phyloP scores from a whole-genome alignment of 1,140 invertebrate species.

The Drosophila pachea region DNA sequence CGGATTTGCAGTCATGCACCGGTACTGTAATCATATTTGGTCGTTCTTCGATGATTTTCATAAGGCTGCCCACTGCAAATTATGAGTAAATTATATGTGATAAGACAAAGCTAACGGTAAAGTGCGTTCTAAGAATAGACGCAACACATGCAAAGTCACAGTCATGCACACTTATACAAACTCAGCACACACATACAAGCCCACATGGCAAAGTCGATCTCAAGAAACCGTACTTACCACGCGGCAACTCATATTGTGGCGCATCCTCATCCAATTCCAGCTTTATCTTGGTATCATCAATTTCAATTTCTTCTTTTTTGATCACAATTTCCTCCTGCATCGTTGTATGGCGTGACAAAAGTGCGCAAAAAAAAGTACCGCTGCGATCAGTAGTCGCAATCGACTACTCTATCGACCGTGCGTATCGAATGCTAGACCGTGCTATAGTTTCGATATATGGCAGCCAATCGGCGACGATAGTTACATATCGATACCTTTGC shows the following conservation, averaged over 20 bases:
- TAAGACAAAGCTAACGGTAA: constrained; percentile 51
- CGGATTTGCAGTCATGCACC: constrained; percentile 40
- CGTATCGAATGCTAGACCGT: constrained; percentile 19
- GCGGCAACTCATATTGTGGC: constrained; percentile 10
- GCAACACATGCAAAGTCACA: constrained; percentile 10
- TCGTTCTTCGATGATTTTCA: constrained; percentile 49
- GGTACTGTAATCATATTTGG: constrained; percentile 51
- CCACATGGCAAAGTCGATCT: constrained; percentile 12
- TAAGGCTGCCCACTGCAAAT: constrained; percentile 22
- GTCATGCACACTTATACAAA: constrained; percentile 24
- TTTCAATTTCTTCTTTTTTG: constrained; percentile 45
- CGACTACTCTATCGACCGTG: constrained; percentile 18
- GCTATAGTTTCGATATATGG: constrained; percentile 3
- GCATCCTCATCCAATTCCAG: constrained; percentile 40
- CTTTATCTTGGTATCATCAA: constrained; percentile 53
- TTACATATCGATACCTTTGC: constrained; percentile 13
- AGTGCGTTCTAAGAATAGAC: constrained; percentile 43
- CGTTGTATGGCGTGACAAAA: constrained; percentile 24
- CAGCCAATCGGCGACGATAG: neutral
- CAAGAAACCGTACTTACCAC: constrained; percentile 44
- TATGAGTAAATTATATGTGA: neutral
- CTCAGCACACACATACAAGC: constrained; percentile 2
- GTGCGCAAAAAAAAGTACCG: constrained; percentile 58
- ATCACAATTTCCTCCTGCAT: constrained; percentile 36
- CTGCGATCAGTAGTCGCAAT: constrained; percentile 53